Conservation (phyloP, 1,140 invertebrate species). For the Hermetia illucens region DNA sequence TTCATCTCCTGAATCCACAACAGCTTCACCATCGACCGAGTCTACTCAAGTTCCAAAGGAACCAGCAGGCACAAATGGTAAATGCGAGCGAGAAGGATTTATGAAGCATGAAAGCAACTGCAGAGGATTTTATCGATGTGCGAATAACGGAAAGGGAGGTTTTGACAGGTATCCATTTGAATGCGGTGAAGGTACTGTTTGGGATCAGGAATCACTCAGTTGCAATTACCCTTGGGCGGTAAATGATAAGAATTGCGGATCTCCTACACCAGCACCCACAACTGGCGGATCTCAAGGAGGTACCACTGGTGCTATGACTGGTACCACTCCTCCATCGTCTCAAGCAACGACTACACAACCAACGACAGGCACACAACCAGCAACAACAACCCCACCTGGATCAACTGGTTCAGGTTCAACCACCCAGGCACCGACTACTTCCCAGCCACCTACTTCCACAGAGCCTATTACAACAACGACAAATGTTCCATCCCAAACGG, state of each 20-base stretch:
- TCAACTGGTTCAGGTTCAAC: conserved; percentile 10
- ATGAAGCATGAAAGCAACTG: conserved; percentile 43
- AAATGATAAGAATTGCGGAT: conserved; percentile 26
- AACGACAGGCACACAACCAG: conserved; percentile 11
- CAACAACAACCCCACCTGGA: conserved; percentile 15
- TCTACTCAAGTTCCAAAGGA: conserved; percentile 7
- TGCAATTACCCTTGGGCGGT: conserved; percentile 46
- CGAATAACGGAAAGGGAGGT: conserved; percentile 39
- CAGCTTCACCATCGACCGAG: conserved; percentile 9
- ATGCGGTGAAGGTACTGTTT: conserved; percentile 49
- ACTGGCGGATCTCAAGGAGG: too few relatives aligned
- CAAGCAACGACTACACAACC: conserved; percentile 6
- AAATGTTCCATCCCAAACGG: conserved; percentile 9
- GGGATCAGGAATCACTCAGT: conserved; percentile 40
- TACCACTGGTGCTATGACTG: background rate
- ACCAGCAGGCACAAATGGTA: conserved; percentile 9
- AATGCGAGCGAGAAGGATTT: conserved; percentile 38
- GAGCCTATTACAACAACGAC: conserved; percentile 15
- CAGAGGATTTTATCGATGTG: conserved; percentile 51
- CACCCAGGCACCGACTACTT: conserved; percentile 12
- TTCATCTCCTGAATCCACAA: conserved; percentile 1
- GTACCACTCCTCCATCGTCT: conserved; percentile 9
- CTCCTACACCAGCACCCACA: conserved; percentile 1
- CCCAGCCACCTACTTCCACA: conserved; percentile 11
- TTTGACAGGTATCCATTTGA: conserved; percentile 44